phyloP scores from a whole-genome alignment of 2,888 invertebrate species.

The Teinopalpus imperialis region DNA sequence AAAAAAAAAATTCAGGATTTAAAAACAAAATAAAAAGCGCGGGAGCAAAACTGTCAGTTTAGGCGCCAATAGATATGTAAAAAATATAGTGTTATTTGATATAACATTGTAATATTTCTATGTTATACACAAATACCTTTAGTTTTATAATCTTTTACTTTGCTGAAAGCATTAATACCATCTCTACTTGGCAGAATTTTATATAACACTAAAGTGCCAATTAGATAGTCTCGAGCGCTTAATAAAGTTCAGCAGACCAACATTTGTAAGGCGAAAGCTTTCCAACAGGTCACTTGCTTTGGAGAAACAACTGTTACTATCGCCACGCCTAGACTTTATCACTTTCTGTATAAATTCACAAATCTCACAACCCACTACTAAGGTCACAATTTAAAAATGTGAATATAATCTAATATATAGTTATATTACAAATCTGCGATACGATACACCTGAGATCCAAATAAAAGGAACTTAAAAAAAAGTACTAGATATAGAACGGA shows the following conservation, averaged over 20 bases:
- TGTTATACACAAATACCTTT: too few relatives aligned
- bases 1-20: too few relatives aligned
- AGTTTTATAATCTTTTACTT: too few relatives aligned
- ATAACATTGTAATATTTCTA: too few relatives aligned
- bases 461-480: conserved; percentile 61
- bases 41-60: too few relatives aligned
- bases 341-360: conserved; percentile 35
- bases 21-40: too few relatives aligned
- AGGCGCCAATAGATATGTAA: too few relatives aligned
- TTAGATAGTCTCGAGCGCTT: too few relatives aligned
- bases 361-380: conserved; percentile 58
- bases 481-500: conserved; percentile 31
- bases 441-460: conserved; percentile 68
- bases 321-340: conserved; percentile 2
- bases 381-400: conserved; percentile 34
- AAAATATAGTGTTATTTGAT: too few relatives aligned
- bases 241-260: neutral
- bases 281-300: neutral
- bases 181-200: neutral
- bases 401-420: conserved; percentile 36
- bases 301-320: conserved; percentile 2
- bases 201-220: conserved; percentile 2
- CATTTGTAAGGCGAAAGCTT: too few relatives aligned
- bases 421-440: conserved; percentile 56
- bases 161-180: conserved; percentile 11